Evolutionary conservation across 2,888 invertebrate genomes (phyloP).

Genomic region (Cheilosia vernalis): DNA sequence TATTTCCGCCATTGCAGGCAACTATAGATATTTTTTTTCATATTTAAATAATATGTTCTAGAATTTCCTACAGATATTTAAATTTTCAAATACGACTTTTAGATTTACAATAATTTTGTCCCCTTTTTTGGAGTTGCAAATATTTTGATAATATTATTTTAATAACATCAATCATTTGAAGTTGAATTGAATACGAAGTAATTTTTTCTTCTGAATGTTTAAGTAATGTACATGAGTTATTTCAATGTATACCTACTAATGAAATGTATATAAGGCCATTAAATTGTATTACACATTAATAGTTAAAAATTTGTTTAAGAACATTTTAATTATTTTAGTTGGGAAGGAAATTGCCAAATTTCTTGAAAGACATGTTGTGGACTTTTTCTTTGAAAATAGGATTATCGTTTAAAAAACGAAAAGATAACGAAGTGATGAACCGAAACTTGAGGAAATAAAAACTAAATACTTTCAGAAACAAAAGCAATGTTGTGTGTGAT

Average conservation of each 20-base stretch:
- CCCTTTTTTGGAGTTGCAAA: slow-evolving; percentile 17
- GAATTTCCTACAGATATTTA: slow-evolving; percentile 32
- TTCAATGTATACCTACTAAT: slow-evolving; percentile 64
- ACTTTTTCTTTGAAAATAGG: slow-evolving; percentile 2
- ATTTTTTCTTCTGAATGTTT: slow-evolving; percentile 3
- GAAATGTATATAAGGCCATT: slow-evolving; percentile 75
- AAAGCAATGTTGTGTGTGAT: neutral
- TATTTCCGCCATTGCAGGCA: slow-evolving; percentile 31
- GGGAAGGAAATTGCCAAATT: neutral
- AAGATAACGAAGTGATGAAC: neutral
- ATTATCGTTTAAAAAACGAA: neutral
- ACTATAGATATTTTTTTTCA: neutral
- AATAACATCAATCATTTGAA: slow-evolving; percentile 17
- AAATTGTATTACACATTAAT: slow-evolving; percentile 71
- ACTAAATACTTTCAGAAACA: neutral
- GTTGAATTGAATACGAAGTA: slow-evolving; percentile 16
- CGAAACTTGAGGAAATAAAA: neutral
- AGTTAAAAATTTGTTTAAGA: slow-evolving; percentile 15
- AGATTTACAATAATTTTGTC: slow-evolving; percentile 64
- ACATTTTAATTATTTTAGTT: slow-evolving; percentile 5
- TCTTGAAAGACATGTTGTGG: neutral
- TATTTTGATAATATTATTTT: slow-evolving; percentile 6
- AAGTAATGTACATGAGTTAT: slow-evolving; percentile 41
- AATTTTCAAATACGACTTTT: slow-evolving; percentile 60
- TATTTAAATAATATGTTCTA: slow-evolving; percentile 48